Evolutionary conservation across 53 echinoderm and acorn worm genomes (phyloP).

Genomic region (Apostichopus leukothele): DNA sequence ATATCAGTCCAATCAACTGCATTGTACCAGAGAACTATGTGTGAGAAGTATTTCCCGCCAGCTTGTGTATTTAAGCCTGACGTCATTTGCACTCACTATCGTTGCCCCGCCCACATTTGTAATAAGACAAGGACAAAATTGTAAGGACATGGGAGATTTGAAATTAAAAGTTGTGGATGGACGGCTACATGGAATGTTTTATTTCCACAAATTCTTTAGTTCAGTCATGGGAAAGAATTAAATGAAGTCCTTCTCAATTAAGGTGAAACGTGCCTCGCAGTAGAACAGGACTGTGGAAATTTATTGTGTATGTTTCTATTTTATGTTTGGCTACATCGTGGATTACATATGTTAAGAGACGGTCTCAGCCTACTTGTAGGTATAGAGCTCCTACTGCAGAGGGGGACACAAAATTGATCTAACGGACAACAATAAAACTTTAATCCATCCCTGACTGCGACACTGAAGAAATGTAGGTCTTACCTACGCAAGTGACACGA

Average conservation of each 20-base stretch:
- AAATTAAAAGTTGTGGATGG: background rate
- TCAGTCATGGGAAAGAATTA: background rate
- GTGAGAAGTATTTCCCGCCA: conserved; percentile 33
- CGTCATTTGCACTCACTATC: conserved; percentile 4
- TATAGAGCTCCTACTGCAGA: too few relatives aligned
- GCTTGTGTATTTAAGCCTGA: conserved; percentile 43
- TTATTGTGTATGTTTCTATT: too few relatives aligned
- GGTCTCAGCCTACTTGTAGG: too few relatives aligned
- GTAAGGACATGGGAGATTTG: background rate
- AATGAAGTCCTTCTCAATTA: background rate
- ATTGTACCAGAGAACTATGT: background rate
- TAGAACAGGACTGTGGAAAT: too few relatives aligned
- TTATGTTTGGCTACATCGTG: too few relatives aligned
- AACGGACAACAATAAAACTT: too few relatives aligned
- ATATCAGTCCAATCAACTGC: conserved; percentile 9
- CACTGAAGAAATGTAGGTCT: too few relatives aligned
- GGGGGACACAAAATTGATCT: too few relatives aligned
- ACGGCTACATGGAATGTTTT: background rate
- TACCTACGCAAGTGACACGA: too few relatives aligned
- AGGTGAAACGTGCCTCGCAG: background rate
- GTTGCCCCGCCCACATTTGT: conserved; percentile 23
- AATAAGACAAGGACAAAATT: background rate
- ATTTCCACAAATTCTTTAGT: background rate
- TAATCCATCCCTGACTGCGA: too few relatives aligned
- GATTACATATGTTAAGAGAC: too few relatives aligned